Conservation (phyloP, 37 sponge, comb jelly and placozoan species). For the Hormiphora californensis region DNA sequence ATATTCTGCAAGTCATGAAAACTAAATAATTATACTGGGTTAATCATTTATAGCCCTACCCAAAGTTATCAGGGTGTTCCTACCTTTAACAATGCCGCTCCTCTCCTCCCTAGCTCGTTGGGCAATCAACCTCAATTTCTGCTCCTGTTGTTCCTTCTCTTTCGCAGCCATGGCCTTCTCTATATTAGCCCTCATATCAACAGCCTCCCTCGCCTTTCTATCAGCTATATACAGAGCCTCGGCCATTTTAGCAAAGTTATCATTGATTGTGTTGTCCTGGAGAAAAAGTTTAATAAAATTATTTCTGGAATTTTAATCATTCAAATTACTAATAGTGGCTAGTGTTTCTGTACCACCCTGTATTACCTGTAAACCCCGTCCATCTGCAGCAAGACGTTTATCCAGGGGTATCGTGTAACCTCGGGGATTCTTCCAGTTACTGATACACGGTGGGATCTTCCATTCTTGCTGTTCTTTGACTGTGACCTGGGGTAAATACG, state of each 20-base stretch:
- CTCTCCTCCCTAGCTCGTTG: constrained; percentile 87
- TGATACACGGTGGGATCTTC: constrained; percentile 98
- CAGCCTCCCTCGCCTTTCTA: constrained; percentile 92
- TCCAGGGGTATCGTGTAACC: constrained; percentile 99
- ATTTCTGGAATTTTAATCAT: too few species aligned
- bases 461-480: constrained; percentile 98
- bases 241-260: constrained; percentile 98
- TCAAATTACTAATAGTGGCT: too few species aligned
- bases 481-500: constrained; percentile 67
- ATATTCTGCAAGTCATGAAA: background rate
- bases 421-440: constrained; percentile 95
- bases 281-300: background rate
- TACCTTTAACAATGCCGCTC: constrained; percentile 64
- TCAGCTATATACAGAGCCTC: constrained; percentile 97
- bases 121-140: constrained; percentile 74
- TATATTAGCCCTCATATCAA: constrained; percentile 72
- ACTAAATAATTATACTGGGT: too few species aligned
- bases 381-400: constrained; percentile 95
- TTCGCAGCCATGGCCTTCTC: constrained; percentile 86
- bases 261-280: constrained; percentile 88
- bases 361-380: constrained; percentile 79
- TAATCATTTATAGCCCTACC: background rate
- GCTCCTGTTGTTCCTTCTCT: constrained; percentile 80
- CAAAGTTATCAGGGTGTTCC: background rate
- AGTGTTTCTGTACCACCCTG: too few species aligned